Percentiles rank a stretch among this genome's conserved stretches.
phyloP scores from a whole-genome alignment of 1,140 invertebrate genomes.

The Monochamus saltuarius region DNA sequence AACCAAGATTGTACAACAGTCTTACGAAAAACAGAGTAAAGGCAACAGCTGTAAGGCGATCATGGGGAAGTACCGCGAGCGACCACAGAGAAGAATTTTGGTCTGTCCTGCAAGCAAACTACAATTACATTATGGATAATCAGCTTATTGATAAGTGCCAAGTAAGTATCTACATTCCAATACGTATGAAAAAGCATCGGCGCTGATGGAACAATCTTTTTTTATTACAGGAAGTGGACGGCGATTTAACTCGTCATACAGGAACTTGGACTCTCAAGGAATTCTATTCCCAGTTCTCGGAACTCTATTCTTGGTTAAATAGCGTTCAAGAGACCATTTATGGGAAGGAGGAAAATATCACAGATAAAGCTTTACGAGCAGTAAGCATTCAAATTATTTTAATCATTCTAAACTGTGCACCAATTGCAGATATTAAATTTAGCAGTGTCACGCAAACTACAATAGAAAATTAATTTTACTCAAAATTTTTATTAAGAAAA shows the following conservation, averaged over 20 bases:
- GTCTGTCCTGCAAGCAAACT: constrained; percentile 83
- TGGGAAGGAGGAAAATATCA: constrained; percentile 70
- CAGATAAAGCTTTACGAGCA: constrained; percentile 67
- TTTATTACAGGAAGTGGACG: constrained; percentile 71
- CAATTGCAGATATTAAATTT: constrained; percentile 2
- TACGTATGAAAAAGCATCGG: neutral
- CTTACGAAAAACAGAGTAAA: constrained; percentile 63
- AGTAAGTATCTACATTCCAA: constrained; percentile 52
- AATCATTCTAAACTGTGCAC: too few species aligned
- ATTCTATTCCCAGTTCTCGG: constrained; percentile 76
- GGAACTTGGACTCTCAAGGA: constrained; percentile 73
- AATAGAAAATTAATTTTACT: neutral
- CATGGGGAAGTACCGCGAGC: constrained; percentile 67
- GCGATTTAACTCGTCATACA: constrained; percentile 69
- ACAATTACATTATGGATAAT: constrained; percentile 93
- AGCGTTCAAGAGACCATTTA: constrained; percentile 75
- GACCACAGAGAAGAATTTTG: constrained; percentile 81
- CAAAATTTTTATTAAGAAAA: neutral
- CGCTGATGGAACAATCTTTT: neutral
- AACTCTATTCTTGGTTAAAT: constrained; percentile 78
- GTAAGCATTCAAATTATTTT: constrained; percentile 52
- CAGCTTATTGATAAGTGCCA: constrained; percentile 86
- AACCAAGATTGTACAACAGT: constrained; percentile 65
- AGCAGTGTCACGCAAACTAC: too few species aligned
- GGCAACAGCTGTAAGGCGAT: constrained; percentile 54